Percentiles rank a stretch among this genome's conserved stretches.
Conservation (phyloP, 2,113 vertebrate species). For the Polypterus bichir region DNA sequence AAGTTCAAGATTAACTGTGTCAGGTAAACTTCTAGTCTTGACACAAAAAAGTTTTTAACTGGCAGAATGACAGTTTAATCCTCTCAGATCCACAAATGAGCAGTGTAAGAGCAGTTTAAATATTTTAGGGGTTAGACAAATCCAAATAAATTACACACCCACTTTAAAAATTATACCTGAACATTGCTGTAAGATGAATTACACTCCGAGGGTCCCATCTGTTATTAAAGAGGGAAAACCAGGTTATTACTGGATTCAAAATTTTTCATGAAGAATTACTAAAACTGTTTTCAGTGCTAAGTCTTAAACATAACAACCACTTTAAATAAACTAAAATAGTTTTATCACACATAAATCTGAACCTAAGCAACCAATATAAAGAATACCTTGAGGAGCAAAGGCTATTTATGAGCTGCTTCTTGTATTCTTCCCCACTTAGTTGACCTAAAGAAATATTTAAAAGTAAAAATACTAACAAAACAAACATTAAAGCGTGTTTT, state of each 20-base stretch:
- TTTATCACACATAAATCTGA: not conserved
- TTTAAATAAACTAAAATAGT: too few relatives aligned
- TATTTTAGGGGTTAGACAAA: too few relatives aligned
- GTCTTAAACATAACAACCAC: too few relatives aligned
- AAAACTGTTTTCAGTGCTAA: too few relatives aligned
- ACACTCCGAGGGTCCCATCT: slow-evolving; percentile 79
- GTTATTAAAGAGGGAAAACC: slow-evolving; percentile 4
- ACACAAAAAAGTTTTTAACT: too few relatives aligned
- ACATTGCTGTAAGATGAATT: slow-evolving; percentile 84
- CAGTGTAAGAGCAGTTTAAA: too few relatives aligned
- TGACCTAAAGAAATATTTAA: slow-evolving; percentile 48
- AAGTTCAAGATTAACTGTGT: too few relatives aligned
- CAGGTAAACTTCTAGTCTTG: too few relatives aligned
- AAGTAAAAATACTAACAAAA: slow-evolving; percentile 4
- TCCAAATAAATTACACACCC: not conserved
- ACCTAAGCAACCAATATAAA: not conserved
- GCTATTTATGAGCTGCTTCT: slow-evolving; percentile 83
- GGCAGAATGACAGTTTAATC: too few relatives aligned
- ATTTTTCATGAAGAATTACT: not conserved
- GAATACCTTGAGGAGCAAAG: slow-evolving; percentile 79
- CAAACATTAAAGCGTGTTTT: too few relatives aligned
- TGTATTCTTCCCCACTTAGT: slow-evolving; percentile 79
- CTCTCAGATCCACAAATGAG: too few relatives aligned
- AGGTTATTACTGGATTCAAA: not conserved
- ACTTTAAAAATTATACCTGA: slow-evolving; percentile 57